phyloP scores from a whole-genome alignment of 1,140 invertebrate genomes.

The Drosophila auraria region DNA sequence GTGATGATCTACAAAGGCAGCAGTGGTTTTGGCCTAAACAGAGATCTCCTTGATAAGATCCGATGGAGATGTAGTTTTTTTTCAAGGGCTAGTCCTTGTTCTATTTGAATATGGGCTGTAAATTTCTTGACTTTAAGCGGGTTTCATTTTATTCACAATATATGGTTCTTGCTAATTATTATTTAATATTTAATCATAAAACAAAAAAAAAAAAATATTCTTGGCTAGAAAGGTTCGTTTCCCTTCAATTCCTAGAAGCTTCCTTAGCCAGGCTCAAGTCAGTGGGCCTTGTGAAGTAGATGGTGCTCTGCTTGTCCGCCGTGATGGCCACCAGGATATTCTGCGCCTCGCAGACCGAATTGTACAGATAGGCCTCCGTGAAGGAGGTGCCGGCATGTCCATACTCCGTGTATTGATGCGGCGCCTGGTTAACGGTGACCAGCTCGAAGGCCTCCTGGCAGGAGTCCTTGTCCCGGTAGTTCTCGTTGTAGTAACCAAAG shows the following conservation, averaged over 20 bases:
- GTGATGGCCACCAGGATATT: conserved; percentile 39
- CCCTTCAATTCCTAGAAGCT: background rate
- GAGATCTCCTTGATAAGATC: conserved; percentile 15
- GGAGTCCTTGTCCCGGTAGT: conserved; percentile 32
- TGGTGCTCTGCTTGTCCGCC: conserved; percentile 29
- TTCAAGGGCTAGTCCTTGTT: conserved; percentile 15
- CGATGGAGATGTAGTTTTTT: background rate
- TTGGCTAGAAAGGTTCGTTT: background rate
- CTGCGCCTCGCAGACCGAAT: conserved; percentile 15
- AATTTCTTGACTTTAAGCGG: background rate
- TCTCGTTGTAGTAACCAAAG: conserved; percentile 43
- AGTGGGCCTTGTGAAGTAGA: conserved; percentile 43
- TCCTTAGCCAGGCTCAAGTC: conserved; percentile 1
- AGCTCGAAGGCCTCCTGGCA: conserved; percentile 37
- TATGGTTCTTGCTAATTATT: background rate
- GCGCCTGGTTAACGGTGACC: conserved; percentile 41
- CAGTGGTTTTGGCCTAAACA: conserved; percentile 5
- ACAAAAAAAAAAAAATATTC: background rate
- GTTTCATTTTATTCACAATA: background rate
- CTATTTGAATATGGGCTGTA: conserved; percentile 1
- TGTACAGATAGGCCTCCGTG: conserved; percentile 33
- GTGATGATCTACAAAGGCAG: conserved; percentile 7
- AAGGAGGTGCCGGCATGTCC: conserved; percentile 12
- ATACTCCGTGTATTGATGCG: conserved; percentile 20
- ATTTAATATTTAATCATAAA: background rate